phyloP scores from a whole-genome alignment of 2,888 invertebrate genomes.

The Lasioglossum villosulum region DNA sequence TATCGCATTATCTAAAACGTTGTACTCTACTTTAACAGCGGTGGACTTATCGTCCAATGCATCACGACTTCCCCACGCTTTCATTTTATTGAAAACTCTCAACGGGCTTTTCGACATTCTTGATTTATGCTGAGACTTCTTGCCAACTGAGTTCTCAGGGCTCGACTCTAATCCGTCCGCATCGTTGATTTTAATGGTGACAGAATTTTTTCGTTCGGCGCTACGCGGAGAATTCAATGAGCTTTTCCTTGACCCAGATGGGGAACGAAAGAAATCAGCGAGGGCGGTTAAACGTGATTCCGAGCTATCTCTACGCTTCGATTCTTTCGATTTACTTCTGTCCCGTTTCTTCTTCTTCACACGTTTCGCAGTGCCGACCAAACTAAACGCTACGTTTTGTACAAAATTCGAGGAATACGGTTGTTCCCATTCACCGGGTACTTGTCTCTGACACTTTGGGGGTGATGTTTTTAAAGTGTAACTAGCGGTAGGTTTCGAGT shows the following conservation, averaged over 20 bases:
- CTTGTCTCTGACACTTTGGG: conserved; percentile 56
- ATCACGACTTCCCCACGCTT: conserved; percentile 82
- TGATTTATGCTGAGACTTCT: conserved; percentile 77
- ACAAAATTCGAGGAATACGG: conserved; percentile 75
- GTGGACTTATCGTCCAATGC: conserved; percentile 76
- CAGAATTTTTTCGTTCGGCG: conserved; percentile 78
- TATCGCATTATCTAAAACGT: conserved; percentile 76
- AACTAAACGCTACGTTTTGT: conserved; percentile 76
- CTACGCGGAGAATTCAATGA: conserved; percentile 78
- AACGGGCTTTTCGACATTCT: conserved; percentile 81
- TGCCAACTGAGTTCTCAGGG: conserved; percentile 79
- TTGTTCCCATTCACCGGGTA: conserved; percentile 69
- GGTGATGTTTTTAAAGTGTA: conserved; percentile 57
- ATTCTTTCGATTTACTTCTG: conserved; percentile 82
- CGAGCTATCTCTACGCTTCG: conserved; percentile 82
- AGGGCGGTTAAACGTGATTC: conserved; percentile 80
- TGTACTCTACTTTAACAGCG: conserved; percentile 77
- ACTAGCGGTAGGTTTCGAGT: conserved; percentile 51
- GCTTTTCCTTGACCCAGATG: conserved; percentile 82
- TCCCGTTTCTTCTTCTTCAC: conserved; percentile 81
- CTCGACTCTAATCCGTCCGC: conserved; percentile 80
- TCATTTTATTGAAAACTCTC: conserved; percentile 80
- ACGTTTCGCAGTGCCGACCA: conserved; percentile 80
- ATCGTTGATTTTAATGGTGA: conserved; percentile 78
- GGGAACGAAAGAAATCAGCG: conserved; percentile 83